phyloP scores from a whole-genome alignment of 2,888 invertebrate genomes.

The Piscicola geometra region DNA sequence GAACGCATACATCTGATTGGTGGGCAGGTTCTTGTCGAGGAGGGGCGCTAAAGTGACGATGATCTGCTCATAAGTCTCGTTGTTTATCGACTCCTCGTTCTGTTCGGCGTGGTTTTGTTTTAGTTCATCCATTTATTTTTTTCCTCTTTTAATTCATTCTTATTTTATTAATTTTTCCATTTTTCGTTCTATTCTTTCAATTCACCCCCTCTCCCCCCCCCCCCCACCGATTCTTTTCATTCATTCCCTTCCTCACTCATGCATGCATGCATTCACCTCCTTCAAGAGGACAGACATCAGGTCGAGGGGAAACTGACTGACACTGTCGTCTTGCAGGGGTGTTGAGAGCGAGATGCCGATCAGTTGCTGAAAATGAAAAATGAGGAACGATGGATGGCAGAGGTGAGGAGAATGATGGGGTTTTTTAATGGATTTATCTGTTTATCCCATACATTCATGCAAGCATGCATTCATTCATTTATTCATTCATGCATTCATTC shows the following conservation, averaged over 20 bases:
- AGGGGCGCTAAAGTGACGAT: conserved; percentile 63
- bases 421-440: too few species aligned
- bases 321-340: conserved; percentile 72
- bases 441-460: too few species aligned
- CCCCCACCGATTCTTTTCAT: background rate
- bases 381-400: background rate
- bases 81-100: conserved; percentile 53
- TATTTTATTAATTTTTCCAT: background rate
- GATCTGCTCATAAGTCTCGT: conserved; percentile 56
- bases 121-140: too few species aligned
- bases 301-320: conserved; percentile 69
- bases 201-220: too few species aligned
- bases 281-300: conserved; percentile 69
- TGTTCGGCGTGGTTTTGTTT: too few species aligned
- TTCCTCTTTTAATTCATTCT: background rate
- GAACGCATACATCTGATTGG: conserved; percentile 63
- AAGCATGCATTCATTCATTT: too few species aligned
- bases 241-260: background rate
- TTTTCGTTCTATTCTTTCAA: background rate
- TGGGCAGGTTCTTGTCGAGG: conserved; percentile 66
- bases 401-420: too few species aligned
- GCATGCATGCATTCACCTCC: conserved; percentile 47
- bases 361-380: conserved; percentile 61
- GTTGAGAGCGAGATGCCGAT: conserved; percentile 71
- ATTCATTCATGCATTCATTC: too few species aligned